These are phyloP conservation scores for Borostomias antarcticus DNA, from an alignment of 2,797 vertebrate species.

Conservation along the genomic window DNA sequence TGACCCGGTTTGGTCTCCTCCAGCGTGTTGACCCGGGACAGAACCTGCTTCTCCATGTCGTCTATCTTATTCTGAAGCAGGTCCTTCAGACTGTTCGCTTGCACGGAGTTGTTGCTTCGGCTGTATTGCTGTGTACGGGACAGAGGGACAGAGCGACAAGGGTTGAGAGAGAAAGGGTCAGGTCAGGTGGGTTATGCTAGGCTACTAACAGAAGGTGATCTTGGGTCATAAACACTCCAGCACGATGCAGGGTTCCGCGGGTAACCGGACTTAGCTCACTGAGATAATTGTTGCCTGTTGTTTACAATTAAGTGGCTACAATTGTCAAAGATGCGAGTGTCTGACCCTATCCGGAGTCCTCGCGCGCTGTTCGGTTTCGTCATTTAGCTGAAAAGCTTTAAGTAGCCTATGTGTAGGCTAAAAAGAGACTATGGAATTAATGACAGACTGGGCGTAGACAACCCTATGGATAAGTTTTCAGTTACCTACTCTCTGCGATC, in stretches of 20 bases:
- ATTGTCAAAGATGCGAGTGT: slow-evolving; percentile 11
- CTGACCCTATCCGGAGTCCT: slow-evolving; percentile 9
- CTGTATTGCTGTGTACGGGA: slow-evolving; percentile 86
- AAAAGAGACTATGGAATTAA: background rate
- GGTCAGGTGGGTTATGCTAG: background rate
- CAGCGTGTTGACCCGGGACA: slow-evolving; percentile 91
- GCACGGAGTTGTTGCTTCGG: slow-evolving; percentile 86
- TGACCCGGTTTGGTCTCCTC: slow-evolving; percentile 86
- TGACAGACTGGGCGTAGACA: background rate
- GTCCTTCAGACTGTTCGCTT: slow-evolving; percentile 91
- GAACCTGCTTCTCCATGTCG: slow-evolving; percentile 94
- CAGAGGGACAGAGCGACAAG: too few relatives aligned
- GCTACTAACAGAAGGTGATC: background rate
- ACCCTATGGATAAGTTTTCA: background rate
- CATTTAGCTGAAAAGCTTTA: background rate
- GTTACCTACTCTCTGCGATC: background rate
- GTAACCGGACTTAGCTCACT: slow-evolving; percentile 37
- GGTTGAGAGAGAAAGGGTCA: slow-evolving; percentile 33
- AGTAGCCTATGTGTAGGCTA: background rate
- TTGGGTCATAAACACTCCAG: slow-evolving; percentile 5
- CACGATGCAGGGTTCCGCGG: slow-evolving; percentile 14
- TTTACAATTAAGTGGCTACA: slow-evolving; percentile 30
- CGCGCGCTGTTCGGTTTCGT: background rate
- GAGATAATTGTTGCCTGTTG: slow-evolving; percentile 26
- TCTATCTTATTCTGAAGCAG: slow-evolving; percentile 96